Evolutionary conservation across 1,140 invertebrate species (phyloP), one percentile per base, ranked within the genome.

Genomic region (Drosophila eugracilis): DNA sequence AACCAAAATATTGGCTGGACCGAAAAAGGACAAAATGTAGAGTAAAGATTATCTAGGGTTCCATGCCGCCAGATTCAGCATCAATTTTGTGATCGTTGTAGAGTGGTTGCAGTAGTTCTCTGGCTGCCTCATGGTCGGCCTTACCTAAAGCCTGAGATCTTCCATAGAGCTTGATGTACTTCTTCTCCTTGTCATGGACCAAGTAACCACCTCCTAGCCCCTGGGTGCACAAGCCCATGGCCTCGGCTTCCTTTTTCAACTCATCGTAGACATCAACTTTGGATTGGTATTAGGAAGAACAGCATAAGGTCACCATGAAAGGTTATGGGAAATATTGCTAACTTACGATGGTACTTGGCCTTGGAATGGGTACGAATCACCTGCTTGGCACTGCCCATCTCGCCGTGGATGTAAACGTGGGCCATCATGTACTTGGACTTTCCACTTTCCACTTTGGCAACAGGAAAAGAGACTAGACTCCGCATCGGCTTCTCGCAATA

Each of bases 231-330:
- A 84, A 37, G 26, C 73, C 54, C 14, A 17, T 1, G 0, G 6
- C 0, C 10, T 52, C 34, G 5, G 71, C 75, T 19, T 84, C 79
- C 30, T 49, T 47, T 9, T 55, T 52, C 4, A 83, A 12, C 1
- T 45, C 19, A 32, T 83, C 79, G 26, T 83, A 84, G 3, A 85
- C 36, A n/a, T 79, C 72, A 17, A 79, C 80, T 81, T n/a, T n/a
- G n/a, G n/a, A n/a, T n/a, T 19, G 30, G 15, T 22, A 14, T 4
- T 12, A 3, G 1, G 7, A 19, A 12, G 1, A n/a, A 26, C 24
- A 32, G 1, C 5, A 9, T 41, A 21, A 12, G 1, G 2, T 14
- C 10, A 10, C 15, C 12, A 0, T 0, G n/a, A n/a, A 3, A 42
- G 36, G 34, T 39, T 4, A 22, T 26, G 7, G 14, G 42, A 45